These are phyloP conservation scores for Torymus auratus DNA, from an alignment of 2,888 invertebrate genomes.

Conservation along the genomic window DNA sequence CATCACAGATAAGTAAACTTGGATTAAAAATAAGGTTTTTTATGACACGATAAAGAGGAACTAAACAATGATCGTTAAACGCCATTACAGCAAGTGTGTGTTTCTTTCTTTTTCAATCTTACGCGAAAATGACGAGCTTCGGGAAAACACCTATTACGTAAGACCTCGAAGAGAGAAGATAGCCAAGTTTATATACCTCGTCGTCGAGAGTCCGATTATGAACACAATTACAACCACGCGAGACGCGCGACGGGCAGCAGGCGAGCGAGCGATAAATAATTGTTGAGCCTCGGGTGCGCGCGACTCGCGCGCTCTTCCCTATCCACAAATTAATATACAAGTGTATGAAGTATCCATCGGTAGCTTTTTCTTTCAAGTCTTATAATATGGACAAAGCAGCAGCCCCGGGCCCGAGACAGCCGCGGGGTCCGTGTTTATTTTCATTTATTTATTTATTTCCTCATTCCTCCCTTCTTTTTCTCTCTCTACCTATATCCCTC, in stretches of 20 bases:
- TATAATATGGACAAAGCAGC: conserved; percentile 76
- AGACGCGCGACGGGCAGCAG: no score
- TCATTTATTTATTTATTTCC: conserved; percentile 16
- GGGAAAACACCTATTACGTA: no score
- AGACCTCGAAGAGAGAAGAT: no score
- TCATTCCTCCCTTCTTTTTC: conserved; percentile 29
- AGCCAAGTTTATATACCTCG: no score
- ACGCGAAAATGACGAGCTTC: no score
- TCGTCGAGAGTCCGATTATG: no score
- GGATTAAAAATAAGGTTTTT: not conserved
- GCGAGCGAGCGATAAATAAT: no score
- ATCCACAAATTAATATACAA: conserved; percentile 73
- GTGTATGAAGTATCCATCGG: conserved; percentile 74
- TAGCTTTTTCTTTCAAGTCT: conserved; percentile 72
- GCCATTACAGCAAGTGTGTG: no score
- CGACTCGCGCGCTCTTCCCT: conserved; percentile 62
- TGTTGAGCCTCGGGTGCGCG: not conserved
- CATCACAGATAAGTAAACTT: not conserved
- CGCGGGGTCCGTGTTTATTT: conserved; percentile 60
- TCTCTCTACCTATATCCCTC: not conserved
- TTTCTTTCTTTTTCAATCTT: no score
- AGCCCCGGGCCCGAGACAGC: conserved; percentile 70
- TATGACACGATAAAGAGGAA: no score
- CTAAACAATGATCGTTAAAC: no score
- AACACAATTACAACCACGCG: no score